Conservation (phyloP, 2,888 invertebrate species). For the Ceriagrion tenellum region DNA sequence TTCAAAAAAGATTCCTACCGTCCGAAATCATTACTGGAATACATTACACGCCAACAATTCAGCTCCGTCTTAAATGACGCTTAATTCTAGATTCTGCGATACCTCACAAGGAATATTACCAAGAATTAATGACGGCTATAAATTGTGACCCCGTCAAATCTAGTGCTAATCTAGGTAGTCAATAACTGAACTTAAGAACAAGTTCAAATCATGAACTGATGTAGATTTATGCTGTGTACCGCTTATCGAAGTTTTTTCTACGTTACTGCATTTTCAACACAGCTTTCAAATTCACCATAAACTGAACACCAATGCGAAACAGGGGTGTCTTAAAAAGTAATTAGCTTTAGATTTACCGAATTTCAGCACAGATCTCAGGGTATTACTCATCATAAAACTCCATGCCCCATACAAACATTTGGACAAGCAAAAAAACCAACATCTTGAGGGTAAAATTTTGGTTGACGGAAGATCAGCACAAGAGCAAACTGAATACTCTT, state of each 20-base stretch:
- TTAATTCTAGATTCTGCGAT: background rate
- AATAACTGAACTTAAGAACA: background rate
- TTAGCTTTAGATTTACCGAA: too few relatives aligned
- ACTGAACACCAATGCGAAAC: background rate
- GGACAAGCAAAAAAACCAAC: too few relatives aligned
- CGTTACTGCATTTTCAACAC: background rate
- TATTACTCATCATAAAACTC: too few relatives aligned
- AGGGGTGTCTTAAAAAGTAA: too few relatives aligned
- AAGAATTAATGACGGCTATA: background rate
- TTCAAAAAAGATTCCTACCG: background rate
- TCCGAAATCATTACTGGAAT: background rate
- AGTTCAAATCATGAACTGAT: background rate
- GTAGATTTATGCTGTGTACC: background rate
- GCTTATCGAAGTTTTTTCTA: background rate
- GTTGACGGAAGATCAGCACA: too few relatives aligned
- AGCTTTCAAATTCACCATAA: background rate
- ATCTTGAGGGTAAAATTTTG: too few relatives aligned
- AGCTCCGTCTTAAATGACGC: background rate
- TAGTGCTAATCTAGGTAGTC: background rate
- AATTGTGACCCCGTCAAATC: background rate
- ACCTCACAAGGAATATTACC: background rate
- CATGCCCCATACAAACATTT: too few relatives aligned
- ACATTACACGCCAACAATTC: background rate
- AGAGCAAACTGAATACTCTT: too few relatives aligned
- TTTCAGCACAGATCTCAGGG: too few relatives aligned